Percentiles rank a stretch among this genome's conserved stretches.
These are phyloP conservation scores for Scaptomyza reducta DNA, from an alignment of 2,888 invertebrate species.

Conservation along the genomic window DNA sequence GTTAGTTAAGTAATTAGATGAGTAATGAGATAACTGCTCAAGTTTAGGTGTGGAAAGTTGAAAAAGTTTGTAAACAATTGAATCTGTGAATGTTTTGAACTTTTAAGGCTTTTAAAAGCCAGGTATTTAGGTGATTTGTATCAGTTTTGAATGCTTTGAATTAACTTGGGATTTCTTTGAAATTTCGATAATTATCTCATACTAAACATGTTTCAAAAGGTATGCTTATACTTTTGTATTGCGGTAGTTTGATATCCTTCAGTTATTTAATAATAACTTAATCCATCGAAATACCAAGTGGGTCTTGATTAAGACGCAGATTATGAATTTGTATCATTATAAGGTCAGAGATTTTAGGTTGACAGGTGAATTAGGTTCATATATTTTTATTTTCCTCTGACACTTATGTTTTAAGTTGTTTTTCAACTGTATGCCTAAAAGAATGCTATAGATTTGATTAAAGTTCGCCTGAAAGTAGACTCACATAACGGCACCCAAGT, in stretches of 20 bases:
- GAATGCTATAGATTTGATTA: slow-evolving; percentile 11
- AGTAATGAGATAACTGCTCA: neutral
- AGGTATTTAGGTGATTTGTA: neutral
- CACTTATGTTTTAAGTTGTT: too few relatives aligned
- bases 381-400: too few relatives aligned
- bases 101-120: neutral
- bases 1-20: neutral
- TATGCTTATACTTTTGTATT: too few relatives aligned
- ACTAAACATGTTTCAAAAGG: too few relatives aligned
- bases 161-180: neutral
- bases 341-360: too few relatives aligned
- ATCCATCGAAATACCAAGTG: too few relatives aligned
- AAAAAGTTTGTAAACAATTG: neutral
- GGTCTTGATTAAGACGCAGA: too few relatives aligned
- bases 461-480: slow-evolving; percentile 23
- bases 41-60: neutral
- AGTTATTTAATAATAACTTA: too few relatives aligned
- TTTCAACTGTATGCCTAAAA: neutral
- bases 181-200: too few relatives aligned
- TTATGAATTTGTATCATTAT: too few relatives aligned
- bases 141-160: neutral
- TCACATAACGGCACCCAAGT: neutral
- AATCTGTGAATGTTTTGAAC: neutral
- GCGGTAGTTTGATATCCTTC: too few relatives aligned
- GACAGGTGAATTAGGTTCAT: too few relatives aligned